Evolutionary conservation across 2,113 vertebrate genomes (phyloP).

Genomic region (Anser cygnoides): DNA sequence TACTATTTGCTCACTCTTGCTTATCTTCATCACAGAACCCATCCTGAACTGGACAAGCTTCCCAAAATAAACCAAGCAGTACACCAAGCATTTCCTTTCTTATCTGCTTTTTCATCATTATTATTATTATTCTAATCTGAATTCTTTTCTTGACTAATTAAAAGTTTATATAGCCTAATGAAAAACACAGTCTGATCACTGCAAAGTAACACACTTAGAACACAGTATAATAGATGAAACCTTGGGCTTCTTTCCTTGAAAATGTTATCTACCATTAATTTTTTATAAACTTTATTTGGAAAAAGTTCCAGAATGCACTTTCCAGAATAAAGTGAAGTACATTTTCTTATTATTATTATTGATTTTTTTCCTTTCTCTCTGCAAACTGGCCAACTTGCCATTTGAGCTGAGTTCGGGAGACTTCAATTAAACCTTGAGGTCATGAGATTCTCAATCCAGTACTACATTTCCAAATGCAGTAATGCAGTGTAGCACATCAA

Average conservation of each 20-base stretch:
- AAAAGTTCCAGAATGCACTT: slow-evolving; percentile 16
- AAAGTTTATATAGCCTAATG: not conserved
- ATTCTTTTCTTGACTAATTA: not conserved
- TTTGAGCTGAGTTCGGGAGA: slow-evolving; percentile 10
- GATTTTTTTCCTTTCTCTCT: slow-evolving; percentile 4
- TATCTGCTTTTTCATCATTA: not conserved
- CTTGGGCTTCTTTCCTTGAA: slow-evolving; percentile 5
- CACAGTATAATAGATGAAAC: not conserved
- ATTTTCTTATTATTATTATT: not conserved
- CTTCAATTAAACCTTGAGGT: slow-evolving; percentile 41
- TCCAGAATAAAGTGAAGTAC: not conserved
- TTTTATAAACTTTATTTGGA: slow-evolving; percentile 1
- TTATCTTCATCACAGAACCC: not conserved
- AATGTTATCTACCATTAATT: not conserved
- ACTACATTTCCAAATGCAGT: not conserved
- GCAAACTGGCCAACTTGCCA: not conserved
- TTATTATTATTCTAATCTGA: not conserved
- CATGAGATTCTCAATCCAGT: not conserved
- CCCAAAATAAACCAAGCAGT: not conserved
- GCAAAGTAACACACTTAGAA: not conserved
- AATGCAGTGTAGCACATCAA: not conserved
- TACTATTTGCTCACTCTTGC: not conserved
- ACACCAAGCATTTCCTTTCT: not conserved
- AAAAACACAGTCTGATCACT: not conserved
- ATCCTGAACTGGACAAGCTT: not conserved